phyloP scores from a whole-genome alignment of 2,797 vertebrate species.

The Morus bassanus region DNA sequence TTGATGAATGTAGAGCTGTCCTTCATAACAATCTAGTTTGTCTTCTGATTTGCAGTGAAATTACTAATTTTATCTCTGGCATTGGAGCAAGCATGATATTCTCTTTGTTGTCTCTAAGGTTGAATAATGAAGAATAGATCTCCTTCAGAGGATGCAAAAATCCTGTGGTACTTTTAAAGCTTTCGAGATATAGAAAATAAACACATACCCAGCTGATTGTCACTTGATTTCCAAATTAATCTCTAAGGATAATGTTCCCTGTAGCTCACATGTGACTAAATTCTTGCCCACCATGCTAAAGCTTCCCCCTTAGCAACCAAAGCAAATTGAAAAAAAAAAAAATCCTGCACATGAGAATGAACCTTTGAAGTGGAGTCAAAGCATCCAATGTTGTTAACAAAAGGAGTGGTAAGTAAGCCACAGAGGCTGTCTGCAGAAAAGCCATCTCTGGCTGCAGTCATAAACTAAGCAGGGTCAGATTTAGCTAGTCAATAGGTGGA shows the following conservation, averaged over 20 bases:
- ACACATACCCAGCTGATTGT: neutral
- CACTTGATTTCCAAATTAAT: constrained; percentile 49
- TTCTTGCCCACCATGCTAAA: neutral
- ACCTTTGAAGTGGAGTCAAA: neutral
- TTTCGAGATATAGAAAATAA: neutral
- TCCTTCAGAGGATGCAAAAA: constrained; percentile 6
- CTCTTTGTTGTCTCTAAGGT: constrained; percentile 12
- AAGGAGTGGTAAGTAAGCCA: neutral
- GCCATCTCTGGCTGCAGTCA: neutral
- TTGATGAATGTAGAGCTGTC: constrained; percentile 17
- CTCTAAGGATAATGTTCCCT: neutral
- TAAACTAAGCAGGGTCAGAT: neutral
- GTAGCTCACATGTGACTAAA: neutral
- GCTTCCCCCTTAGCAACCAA: constrained; percentile 20
- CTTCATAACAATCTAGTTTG: neutral
- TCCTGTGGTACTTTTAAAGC: constrained; percentile 39
- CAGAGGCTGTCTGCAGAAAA: neutral
- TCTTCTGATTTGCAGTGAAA: constrained; percentile 42
- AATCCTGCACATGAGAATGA: neutral
- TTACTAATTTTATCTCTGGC: constrained; percentile 46
- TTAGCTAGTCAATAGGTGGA: neutral
- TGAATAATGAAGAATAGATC: constrained; percentile 38
- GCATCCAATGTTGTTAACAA: neutral
- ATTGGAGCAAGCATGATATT: constrained; percentile 3
- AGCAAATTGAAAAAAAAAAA: neutral